phyloP scores from a whole-genome alignment of 2,888 invertebrate genomes.

The Xylota segnis region DNA sequence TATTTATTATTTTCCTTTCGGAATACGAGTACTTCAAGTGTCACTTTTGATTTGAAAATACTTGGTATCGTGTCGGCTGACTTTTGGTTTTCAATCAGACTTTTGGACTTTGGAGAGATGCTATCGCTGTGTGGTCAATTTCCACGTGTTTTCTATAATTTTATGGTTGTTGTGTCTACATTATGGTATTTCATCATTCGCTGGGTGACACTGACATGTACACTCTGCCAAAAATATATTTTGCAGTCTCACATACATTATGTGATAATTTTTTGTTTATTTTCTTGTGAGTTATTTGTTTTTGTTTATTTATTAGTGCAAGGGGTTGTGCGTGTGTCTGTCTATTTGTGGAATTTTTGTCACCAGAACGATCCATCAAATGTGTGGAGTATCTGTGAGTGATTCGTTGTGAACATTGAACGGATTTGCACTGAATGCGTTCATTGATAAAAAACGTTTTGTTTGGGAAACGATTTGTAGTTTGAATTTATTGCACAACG shows the following conservation, averaged over 20 bases:
- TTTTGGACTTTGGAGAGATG: not conserved
- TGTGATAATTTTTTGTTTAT: constrained; percentile 4
- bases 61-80: constrained; percentile 4
- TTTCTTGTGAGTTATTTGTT: constrained; percentile 5
- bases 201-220: constrained; percentile 2
- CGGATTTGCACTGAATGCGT: not conserved
- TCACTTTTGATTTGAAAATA: not conserved
- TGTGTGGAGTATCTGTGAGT: not conserved
- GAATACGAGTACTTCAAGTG: not conserved
- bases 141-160: not conserved
- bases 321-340: not conserved
- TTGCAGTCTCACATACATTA: not conserved
- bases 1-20: not conserved
- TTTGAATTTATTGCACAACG: not conserved
- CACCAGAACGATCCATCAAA: constrained; percentile 33
- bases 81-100: constrained; percentile 2
- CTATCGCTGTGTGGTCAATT: not conserved
- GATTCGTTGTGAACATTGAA: constrained; percentile 10
- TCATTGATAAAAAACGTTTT: constrained; percentile 10
- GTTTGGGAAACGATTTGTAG: not conserved
- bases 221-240: not conserved
- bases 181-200: constrained; percentile 13
- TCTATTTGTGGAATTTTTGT: not conserved
- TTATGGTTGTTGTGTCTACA: not conserved
- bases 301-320: constrained; percentile 14